These are phyloP conservation scores for Tethea ocularis DNA, from an alignment of 2,888 invertebrate species.

Conservation along the genomic window DNA sequence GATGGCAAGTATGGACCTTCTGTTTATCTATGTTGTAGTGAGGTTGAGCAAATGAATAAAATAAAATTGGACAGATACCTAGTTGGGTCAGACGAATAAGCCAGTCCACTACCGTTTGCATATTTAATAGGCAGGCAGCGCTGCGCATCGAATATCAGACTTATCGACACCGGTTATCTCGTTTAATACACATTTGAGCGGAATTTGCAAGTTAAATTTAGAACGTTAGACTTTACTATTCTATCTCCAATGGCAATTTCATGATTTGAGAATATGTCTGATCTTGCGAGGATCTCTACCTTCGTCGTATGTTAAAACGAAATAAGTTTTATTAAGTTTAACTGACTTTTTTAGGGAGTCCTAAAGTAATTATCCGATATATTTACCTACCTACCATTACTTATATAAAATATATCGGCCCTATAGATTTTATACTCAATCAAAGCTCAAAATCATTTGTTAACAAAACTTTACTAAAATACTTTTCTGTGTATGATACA, in stretches of 20 bases:
- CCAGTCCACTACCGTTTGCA: constrained; percentile 29
- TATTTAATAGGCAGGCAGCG: constrained; percentile 41
- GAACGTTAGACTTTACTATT: constrained; percentile 6
- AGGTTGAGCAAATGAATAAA: constrained; percentile 35
- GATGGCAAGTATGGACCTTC: not conserved
- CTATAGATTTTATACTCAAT: no score
- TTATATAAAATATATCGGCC: no score
- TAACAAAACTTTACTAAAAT: no score
- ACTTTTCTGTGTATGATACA: no score
- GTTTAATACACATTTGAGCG: constrained; percentile 22
- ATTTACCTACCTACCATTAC: no score
- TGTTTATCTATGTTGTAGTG: not conserved
- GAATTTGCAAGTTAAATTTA: constrained; percentile 31
- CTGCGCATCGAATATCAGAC: constrained; percentile 37
- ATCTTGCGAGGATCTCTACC: no score
- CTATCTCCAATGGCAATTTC: not conserved
- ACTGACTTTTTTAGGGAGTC: no score
- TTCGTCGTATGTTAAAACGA: not conserved
- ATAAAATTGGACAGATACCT: constrained; percentile 30
- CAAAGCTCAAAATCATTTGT: no score
- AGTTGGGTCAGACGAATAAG: constrained; percentile 30
- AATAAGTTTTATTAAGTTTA: no score
- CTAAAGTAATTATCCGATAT: no score
- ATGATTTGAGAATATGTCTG: not conserved
- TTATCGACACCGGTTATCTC: constrained; percentile 49